Evolutionary conservation across 2,113 vertebrate species (phyloP).

Genomic region (Petrocephalus microphthalmus): DNA sequence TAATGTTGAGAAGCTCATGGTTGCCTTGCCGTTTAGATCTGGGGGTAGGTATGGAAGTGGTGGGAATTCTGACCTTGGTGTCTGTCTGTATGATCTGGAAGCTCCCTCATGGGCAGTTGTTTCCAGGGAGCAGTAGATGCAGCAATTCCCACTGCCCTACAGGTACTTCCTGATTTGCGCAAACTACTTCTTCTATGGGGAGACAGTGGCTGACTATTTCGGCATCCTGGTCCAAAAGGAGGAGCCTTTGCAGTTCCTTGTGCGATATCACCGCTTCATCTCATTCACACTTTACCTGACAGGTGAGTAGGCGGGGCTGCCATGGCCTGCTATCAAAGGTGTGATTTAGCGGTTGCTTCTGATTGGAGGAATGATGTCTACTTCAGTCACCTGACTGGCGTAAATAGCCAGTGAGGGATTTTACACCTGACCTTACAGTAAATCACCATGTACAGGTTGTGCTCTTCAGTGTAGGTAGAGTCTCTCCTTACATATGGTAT

Average conservation of each 20-base stretch:
- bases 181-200: slow-evolving; percentile 99
- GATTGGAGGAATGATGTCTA: neutral
- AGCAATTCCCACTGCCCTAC: neutral
- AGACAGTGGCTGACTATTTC: slow-evolving; percentile 93
- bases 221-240: slow-evolving; percentile 87
- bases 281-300: slow-evolving; percentile 91
- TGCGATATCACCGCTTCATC: slow-evolving; percentile 97
- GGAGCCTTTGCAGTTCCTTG: slow-evolving; percentile 90
- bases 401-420: neutral
- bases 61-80: neutral
- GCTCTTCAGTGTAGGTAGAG: neutral
- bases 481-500: neutral
- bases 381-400: neutral
- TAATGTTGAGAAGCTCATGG: neutral
- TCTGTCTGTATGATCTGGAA: neutral
- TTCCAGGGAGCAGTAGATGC: no score
- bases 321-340: neutral
- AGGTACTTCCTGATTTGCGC: slow-evolving; percentile 97
- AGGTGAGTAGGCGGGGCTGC: slow-evolving; percentile 62
- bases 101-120: neutral
- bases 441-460: neutral
- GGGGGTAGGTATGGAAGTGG: neutral
- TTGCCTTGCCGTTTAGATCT: neutral
- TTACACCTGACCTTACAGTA: neutral
- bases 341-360: neutral